Base-by-base conservation (phyloP, 2,888 invertebrate species). In the Coenonympha glycerion region DNA sequence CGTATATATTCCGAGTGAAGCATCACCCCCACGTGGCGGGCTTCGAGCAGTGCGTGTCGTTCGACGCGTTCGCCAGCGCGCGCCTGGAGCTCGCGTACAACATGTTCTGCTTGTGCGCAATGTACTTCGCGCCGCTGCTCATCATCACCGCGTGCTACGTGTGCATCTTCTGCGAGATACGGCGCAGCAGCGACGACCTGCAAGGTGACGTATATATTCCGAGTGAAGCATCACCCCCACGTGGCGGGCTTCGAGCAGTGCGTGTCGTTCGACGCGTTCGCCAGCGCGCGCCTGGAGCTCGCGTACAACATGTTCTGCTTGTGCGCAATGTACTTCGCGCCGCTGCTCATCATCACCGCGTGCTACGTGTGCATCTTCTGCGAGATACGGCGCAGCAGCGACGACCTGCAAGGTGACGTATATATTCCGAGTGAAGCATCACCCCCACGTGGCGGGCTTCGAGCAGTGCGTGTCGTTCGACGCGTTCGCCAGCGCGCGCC, bases 31-130 rank as follows among this genome's bases (percentile, higher is more conserved):
- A 76, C 0, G 85, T 89, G 60, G 87, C 88, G 0, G 89, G 90
- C 47, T 94, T 92, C 74, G 87, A 89, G 60, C 94, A 95, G 73
- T 94, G 94, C 73, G 94, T 94, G 0, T 91, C 93, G 0, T 93
- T 93, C 75, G 91, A 90, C 52, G 93, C 91, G 49, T 93, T 93
- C 79, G 81, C 88, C 11, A 88, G 89, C 0, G 72, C 74, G 0
- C 73, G 80, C 0, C 89, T 92, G 56, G 92, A 93, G 73, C 88
- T 90, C 3, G 89, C 89, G 2, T 94, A 94, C 87, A 93, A 91
- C 68, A 78, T 93, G 49, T 91, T 92, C 80, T 92, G 92, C 60
- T 87, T 94, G 19, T 85, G 90, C 58, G 91, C 91, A 1, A 91
- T 94, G 89, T 94, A 94, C 79, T 92, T 93, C 71, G 74, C 93